These are phyloP conservation scores for Arctocebus calabarensis DNA, from an alignment of 2,797 vertebrate genomes.

Conservation along the genomic window DNA sequence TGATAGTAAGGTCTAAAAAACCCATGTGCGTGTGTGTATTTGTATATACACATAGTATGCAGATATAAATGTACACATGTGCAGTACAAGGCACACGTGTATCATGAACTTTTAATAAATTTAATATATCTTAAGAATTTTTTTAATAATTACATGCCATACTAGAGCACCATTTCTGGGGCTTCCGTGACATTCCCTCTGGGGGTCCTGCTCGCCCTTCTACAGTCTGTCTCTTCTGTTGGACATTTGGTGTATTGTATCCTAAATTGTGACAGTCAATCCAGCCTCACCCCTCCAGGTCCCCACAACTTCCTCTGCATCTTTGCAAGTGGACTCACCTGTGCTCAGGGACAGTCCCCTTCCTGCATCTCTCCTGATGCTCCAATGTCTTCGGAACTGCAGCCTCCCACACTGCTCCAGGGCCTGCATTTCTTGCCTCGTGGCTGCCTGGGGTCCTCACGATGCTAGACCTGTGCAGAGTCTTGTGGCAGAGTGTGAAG, in stretches of 20 bases:
- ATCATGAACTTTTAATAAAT: background rate
- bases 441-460: background rate
- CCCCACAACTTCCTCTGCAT: background rate
- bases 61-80: background rate
- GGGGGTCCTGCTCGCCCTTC: background rate
- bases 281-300: background rate
- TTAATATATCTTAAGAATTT: background rate
- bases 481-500: background rate
- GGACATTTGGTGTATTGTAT: background rate
- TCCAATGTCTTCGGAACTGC: background rate
- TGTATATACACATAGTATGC: background rate
- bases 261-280: background rate
- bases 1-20: background rate
- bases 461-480: background rate
- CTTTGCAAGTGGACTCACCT: background rate
- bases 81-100: background rate
- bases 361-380: background rate
- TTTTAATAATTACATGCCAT: background rate
- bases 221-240: background rate
- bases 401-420: background rate
- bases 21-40: background rate
- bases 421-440: background rate
- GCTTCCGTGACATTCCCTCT: background rate
- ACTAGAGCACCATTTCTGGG: background rate
- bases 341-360: background rate